Evolutionary conservation across 2,113 vertebrate species (phyloP).

Genomic region (Australoheros scitulus): DNA sequence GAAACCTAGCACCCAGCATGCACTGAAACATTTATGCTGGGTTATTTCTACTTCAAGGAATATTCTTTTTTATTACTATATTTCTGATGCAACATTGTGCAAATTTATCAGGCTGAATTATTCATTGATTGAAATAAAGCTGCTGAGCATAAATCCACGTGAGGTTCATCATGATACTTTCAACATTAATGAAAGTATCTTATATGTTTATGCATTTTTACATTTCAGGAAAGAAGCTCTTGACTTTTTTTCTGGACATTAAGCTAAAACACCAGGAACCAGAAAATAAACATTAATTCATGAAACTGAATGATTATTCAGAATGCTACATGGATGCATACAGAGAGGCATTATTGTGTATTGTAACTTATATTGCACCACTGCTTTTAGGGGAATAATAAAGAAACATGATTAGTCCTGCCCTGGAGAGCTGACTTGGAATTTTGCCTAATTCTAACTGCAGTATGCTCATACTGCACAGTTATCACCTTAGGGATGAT

Average conservation of each 20-base stretch:
- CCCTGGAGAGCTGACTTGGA: conserved; percentile 71
- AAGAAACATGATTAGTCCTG: conserved; percentile 68
- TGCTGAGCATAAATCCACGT: conserved; percentile 47
- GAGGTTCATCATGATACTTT: conserved; percentile 31
- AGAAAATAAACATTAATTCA: conserved; percentile 52
- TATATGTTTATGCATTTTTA: conserved; percentile 29
- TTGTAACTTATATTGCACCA: conserved; percentile 54
- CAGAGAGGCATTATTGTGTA: conserved; percentile 48
- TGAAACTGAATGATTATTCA: conserved; percentile 49
- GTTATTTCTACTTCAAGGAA: conserved; percentile 78
- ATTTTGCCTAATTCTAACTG: conserved; percentile 69
- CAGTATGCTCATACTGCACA: conserved; percentile 43
- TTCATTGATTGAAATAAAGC: conserved; percentile 74
- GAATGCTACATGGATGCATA: conserved; percentile 52
- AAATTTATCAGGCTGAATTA: conserved; percentile 77
- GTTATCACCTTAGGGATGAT: conserved; percentile 72
- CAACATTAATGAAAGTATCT: conserved; percentile 40
- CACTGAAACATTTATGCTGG: conserved; percentile 77
- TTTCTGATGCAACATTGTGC: conserved; percentile 79
- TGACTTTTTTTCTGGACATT: conserved; percentile 26
- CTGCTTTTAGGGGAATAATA: conserved; percentile 65
- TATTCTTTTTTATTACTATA: conserved; percentile 72
- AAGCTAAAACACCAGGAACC: conserved; percentile 38
- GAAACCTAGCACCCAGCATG: conserved; percentile 55
- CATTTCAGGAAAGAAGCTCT: conserved; percentile 35